A percentile compares a stretch with the other conserved stretches of the same genome.
Evolutionary conservation across 2,113 vertebrate species (phyloP).

Genomic region (Myrmecobius fasciatus): DNA sequence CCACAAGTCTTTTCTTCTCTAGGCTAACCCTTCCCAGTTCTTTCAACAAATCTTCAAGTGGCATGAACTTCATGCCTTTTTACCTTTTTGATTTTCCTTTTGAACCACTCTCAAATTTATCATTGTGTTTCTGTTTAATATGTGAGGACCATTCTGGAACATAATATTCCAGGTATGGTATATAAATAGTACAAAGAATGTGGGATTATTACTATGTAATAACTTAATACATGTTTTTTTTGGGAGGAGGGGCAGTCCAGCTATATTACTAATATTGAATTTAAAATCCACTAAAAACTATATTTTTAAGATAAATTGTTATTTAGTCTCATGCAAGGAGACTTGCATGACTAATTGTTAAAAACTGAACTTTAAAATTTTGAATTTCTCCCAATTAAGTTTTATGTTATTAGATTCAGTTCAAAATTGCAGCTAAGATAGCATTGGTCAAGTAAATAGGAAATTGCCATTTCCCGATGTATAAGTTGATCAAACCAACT

Average conservation of each 20-base stretch:
- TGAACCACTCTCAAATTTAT: not conserved
- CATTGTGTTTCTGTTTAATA: not conserved
- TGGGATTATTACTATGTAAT: not conserved
- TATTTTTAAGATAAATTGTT: not conserved
- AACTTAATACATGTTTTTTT: not conserved
- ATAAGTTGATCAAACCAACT: not conserved
- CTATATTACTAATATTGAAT: not conserved
- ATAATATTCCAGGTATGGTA: not conserved
- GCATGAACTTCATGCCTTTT: not conserved
- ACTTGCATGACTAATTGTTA: not conserved
- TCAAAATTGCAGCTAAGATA: not conserved
- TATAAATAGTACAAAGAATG: not conserved
- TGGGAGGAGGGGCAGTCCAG: too few relatives aligned
- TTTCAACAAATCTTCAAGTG: not conserved
- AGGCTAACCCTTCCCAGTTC: not conserved
- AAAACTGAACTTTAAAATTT: not conserved
- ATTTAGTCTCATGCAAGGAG: too few relatives aligned
- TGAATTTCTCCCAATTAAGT: not conserved
- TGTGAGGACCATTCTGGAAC: not conserved
- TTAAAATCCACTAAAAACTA: not conserved
- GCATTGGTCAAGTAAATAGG: not conserved
- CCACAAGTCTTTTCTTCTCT: not conserved
- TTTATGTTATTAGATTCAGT: not conserved
- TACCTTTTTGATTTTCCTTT: not conserved
- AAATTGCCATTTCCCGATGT: not conserved